These are phyloP conservation scores for Tragelaphus eurycerus DNA, from an alignment of 2,797 vertebrate species.

Conservation along the genomic window DNA sequence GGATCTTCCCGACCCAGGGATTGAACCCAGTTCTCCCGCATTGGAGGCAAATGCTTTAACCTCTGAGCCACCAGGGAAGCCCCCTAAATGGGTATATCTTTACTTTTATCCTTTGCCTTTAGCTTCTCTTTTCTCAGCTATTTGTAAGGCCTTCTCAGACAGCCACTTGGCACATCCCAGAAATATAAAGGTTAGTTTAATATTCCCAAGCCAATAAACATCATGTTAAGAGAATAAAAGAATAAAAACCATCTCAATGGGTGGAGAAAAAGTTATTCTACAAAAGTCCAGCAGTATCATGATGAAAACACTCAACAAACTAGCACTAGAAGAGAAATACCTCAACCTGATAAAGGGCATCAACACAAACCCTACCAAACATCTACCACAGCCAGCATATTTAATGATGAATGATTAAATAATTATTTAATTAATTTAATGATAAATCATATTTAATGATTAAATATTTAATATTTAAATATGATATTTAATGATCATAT, in stretches of 20 bases:
- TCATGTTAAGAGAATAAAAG: neutral
- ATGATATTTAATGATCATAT: too few species aligned
- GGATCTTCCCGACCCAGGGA: too few species aligned
- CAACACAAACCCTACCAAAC: neutral
- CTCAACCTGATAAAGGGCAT: neutral
- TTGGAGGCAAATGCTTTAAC: too few species aligned
- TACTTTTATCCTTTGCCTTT: neutral
- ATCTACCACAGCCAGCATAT: neutral
- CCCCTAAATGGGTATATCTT: too few species aligned
- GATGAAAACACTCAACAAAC: neutral
- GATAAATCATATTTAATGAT: too few species aligned
- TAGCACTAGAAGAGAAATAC: neutral
- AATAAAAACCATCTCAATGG: neutral
- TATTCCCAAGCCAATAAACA: neutral
- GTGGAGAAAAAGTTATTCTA: neutral
- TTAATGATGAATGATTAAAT: neutral
- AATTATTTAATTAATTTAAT: too few species aligned
- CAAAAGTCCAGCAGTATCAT: neutral
- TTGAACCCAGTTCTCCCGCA: too few species aligned
- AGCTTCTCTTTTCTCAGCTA: neutral
- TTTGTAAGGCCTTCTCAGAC: neutral
- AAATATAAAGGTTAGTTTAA: neutral
- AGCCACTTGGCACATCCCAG: neutral
- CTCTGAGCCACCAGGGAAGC: too few species aligned
- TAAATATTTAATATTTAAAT: too few species aligned